Evolutionary conservation across 2,888 invertebrate species (phyloP), one percentile per base, ranked within the genome.

Genomic region (Icerya purchasi): DNA sequence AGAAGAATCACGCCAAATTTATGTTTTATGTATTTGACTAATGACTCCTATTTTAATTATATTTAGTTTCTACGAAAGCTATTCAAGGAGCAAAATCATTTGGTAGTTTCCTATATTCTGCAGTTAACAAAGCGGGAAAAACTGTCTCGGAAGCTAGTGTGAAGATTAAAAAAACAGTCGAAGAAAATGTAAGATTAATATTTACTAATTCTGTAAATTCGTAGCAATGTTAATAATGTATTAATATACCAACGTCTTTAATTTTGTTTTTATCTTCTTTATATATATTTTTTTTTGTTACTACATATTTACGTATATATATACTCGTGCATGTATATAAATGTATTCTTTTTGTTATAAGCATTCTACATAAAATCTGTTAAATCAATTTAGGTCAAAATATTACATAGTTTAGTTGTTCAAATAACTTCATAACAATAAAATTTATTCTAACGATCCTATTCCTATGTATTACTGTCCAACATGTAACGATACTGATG

Each of bases 111-210:
- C 78, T 94, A 66, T 93, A 89, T 76, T 89, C 90, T 64, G 90
- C 93, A 65, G 92, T 93, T 66, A 93, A 91, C 76, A 93, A 92
- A 76, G 94, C 94, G 61, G 90, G 93, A 50, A 89, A 89, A 69
- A 86, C 85, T 66, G 88, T 90, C 64, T 86, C 84, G 72, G 88
- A 89, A 74, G 88, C 89, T 62, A 83, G 87, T 65, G 87, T 82
- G 66, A 91, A 92, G 76, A 86, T 94, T 70, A 93, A 94, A 78
- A 89, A 92, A 74, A 87, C 89, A 67, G 92, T 94, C 66, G 93
- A 92, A 74, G 91, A 93, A 76, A 93, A 90, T 74, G 90, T 91
- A 74, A 84, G 86, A 58, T n/a, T n/a, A n/a, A n/a, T n/a, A n/a
- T n/a, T n/a, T n/a, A 22, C n/a, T n/a, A n/a, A n/a, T n/a, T n/a